Evolutionary conservation across 2,888 invertebrate genomes (phyloP), one percentile per base, ranked within the genome.

Genomic region (Dascillus cervinus): DNA sequence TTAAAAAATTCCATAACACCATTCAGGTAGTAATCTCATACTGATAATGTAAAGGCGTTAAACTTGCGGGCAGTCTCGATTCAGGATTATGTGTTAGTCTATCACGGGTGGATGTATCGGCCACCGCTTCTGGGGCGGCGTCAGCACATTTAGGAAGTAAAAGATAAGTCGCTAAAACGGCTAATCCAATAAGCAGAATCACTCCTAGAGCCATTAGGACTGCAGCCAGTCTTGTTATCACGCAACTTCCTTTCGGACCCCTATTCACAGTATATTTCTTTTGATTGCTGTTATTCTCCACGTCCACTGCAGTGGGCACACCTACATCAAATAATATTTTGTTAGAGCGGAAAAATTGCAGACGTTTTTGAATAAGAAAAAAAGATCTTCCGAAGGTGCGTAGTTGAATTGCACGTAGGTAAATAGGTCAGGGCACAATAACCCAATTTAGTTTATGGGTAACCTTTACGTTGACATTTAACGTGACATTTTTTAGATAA

Each of bases 191-290:
- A 34, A 65, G 41, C 3, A 62, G 37, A 8, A 64, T 17, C 5
- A 61, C 59, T 2, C 60, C 62, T 34, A 63, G 49, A 4, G 56
- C 58, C 53, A 65, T 56, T 11, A 65, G 47, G 32, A 46, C 49
- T 31, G 63, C 58, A n/a, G 56, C 46, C 3, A 60, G 44, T 45
- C 53, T 62, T 3, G 65, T 56, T 44, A 64, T 55, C 4, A 49
- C 37, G 5, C 58, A 42, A 20, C 61, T 43, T 26, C 55, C 58
- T 22, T 45, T 49, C 3, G 48, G 42, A 22, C 43, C 39, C 28
- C 50, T 38, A 43, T 65, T 65, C 3, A 65, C 53, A 1, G 63
- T 64, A 43, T 64, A 65, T 34, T 64, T 64, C 31, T 59, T 64
- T 32, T 58, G 59, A 43, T 58, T 56, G 34, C 50, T 49, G 47